Conservation (phyloP, 2,888 invertebrate genomes). For the Odontomyia ornata region DNA sequence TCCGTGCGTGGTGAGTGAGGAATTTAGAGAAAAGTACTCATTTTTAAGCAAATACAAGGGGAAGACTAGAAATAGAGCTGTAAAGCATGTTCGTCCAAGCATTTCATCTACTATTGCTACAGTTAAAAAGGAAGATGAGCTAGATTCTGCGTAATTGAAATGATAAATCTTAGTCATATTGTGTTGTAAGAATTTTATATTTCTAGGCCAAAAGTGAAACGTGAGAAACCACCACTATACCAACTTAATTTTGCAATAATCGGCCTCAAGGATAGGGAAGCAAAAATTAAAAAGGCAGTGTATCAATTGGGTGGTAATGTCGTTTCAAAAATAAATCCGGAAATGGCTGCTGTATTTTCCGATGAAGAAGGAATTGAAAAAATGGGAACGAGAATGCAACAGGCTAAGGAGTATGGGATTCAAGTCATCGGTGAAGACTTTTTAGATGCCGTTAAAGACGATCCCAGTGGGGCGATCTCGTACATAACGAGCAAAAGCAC, state of each 20-base stretch:
- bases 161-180: too few relatives aligned
- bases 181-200: too few relatives aligned
- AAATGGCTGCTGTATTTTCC: constrained; percentile 80
- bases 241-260: constrained; percentile 80
- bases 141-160: constrained; percentile 58
- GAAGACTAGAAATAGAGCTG: constrained; percentile 68
- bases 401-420: constrained; percentile 74
- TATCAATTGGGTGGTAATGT: constrained; percentile 80
- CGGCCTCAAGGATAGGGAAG: constrained; percentile 68
- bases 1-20: constrained; percentile 74
- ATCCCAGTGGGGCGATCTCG: constrained; percentile 68
- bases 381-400: constrained; percentile 71
- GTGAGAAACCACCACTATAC: constrained; percentile 74
- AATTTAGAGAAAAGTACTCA: constrained; percentile 67
- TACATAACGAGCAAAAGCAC: constrained; percentile 78
- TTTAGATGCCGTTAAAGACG: constrained; percentile 72
- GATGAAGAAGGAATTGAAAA: constrained; percentile 74
- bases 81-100: constrained; percentile 68
- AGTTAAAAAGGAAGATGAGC: constrained; percentile 67
- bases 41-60: constrained; percentile 71
- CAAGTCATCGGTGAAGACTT: constrained; percentile 84
- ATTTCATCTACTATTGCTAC: constrained; percentile 52
- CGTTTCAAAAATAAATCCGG: constrained; percentile 70
- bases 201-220: constrained; percentile 70
- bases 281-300: constrained; percentile 74